phyloP scores from a whole-genome alignment of 1,140 invertebrate species.

The Araneus ventricosus region DNA sequence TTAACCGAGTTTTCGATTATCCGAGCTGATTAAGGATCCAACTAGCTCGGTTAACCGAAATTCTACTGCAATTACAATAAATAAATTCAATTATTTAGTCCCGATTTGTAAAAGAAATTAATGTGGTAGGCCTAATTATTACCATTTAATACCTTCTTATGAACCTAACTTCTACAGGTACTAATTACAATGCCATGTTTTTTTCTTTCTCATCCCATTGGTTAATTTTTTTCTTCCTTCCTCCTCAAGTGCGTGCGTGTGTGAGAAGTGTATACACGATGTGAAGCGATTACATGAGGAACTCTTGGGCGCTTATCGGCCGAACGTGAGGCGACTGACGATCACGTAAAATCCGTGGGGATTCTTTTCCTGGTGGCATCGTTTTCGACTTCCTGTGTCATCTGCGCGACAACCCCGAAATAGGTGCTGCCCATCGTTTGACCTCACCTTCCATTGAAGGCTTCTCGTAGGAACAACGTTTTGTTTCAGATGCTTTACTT shows the following conservation, averaged over 20 bases:
- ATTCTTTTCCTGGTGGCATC: constrained; percentile 28
- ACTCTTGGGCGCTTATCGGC: constrained; percentile 18
- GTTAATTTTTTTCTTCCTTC: not conserved
- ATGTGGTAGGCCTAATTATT: no score
- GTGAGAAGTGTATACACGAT: not conserved
- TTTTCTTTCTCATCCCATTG: not conserved
- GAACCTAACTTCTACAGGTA: not conserved
- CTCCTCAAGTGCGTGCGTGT: not conserved
- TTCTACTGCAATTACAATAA: no score
- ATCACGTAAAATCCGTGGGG: constrained; percentile 6
- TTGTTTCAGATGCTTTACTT: no score
- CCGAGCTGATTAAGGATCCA: no score
- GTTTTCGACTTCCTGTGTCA: constrained; percentile 34
- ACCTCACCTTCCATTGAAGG: not conserved
- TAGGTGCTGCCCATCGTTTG: not conserved
- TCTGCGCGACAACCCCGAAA: constrained; percentile 3
- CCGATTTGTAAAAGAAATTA: no score
- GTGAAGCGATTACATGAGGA: not conserved
- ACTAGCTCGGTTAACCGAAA: no score
- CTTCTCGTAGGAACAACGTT: no score
- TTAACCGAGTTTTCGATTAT: no score
- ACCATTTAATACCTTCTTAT: no score
- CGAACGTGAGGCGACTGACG: constrained; percentile 17
- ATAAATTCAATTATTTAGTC: no score
- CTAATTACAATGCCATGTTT: not conserved